These are phyloP conservation scores for Dipus sagitta DNA, from an alignment of 2,797 vertebrate genomes.

Conservation along the genomic window DNA sequence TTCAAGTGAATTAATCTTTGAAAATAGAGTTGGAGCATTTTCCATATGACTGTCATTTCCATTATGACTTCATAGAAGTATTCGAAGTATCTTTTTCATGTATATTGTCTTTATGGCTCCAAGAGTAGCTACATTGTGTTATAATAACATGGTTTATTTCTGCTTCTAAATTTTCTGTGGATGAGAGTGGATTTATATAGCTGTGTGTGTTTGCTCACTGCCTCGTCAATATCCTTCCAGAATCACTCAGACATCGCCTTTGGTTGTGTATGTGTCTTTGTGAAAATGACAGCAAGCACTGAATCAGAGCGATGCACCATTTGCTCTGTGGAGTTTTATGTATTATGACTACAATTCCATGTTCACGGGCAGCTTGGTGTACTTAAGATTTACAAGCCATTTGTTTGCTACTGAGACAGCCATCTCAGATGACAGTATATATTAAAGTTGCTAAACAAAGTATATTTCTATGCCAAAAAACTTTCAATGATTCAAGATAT, in stretches of 20 bases:
- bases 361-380: slow-evolving; percentile 61
- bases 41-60: slow-evolving; percentile 80
- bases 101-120: slow-evolving; percentile 79
- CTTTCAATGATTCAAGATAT: not conserved
- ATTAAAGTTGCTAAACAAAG: slow-evolving; percentile 69
- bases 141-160: slow-evolving; percentile 78
- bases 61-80: slow-evolving; percentile 80
- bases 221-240: slow-evolving; percentile 58
- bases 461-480: slow-evolving; percentile 34
- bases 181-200: slow-evolving; percentile 68
- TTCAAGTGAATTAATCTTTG: slow-evolving; percentile 83
- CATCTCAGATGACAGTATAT: slow-evolving; percentile 22
- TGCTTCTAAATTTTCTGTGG: slow-evolving; percentile 69
- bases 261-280: slow-evolving; percentile 65
- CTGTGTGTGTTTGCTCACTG: slow-evolving; percentile 45
- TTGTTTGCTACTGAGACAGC: slow-evolving; percentile 64
- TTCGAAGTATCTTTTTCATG: slow-evolving; percentile 61
- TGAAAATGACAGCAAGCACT: slow-evolving; percentile 57
- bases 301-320: slow-evolving; percentile 62
- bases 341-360: slow-evolving; percentile 14
- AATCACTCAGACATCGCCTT: slow-evolving; percentile 66
- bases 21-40: slow-evolving; percentile 77
- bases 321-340: slow-evolving; percentile 35
- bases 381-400: slow-evolving; percentile 75
- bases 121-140: slow-evolving; percentile 62